Evolutionary conservation across 2,113 vertebrate species (phyloP).

Genomic region (mouse (Mus musculus)): GRCm39 chr3:31423501-31424000

Average conservation of each 20-base stretch:
- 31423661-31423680: background rate
- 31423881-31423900: background rate
- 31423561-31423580: too few species aligned
- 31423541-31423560: background rate
- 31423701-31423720: background rate
- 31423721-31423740: background rate
- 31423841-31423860: background rate
- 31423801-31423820: background rate
- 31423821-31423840: background rate
- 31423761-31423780: background rate
- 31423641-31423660: background rate
- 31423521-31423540: background rate
- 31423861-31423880: background rate
- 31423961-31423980: background rate
- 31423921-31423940: background rate
- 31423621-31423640: background rate
- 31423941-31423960: background rate
- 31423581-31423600: background rate
- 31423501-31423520: accelerated
- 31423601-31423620: background rate
- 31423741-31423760: background rate
- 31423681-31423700: background rate
- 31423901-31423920: background rate
- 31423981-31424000: background rate
- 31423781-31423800: background rate